These are phyloP conservation scores for Myrmecophaga tridactyla DNA, from an alignment of 2,113 vertebrate species.

Conservation along the genomic window DNA sequence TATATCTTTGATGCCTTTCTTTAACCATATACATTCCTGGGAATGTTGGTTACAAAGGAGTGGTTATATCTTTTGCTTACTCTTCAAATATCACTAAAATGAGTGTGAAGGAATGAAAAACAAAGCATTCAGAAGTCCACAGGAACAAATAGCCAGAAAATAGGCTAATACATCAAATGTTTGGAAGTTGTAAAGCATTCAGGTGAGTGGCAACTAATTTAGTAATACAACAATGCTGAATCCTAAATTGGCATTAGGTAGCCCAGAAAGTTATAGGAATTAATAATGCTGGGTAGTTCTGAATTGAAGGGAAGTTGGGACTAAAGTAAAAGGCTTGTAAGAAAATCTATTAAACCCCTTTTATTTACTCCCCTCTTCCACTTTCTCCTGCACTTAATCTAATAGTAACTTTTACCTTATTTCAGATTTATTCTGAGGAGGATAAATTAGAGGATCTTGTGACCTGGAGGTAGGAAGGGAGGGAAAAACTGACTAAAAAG, in stretches of 20 bases:
- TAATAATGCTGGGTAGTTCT: not conserved
- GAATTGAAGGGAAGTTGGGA: not conserved
- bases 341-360: not conserved
- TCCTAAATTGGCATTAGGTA: not conserved
- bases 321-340: not conserved
- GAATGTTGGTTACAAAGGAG: not conserved
- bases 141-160: slow-evolving; percentile 20
- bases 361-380: too few species aligned
- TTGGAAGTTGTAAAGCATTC: slow-evolving; percentile 25
- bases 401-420: not conserved
- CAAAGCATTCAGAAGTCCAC: not conserved
- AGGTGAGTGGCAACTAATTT: not conserved
- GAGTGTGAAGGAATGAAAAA: not conserved
- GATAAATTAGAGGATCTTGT: not conserved
- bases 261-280: not conserved
- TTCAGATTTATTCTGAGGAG: not conserved
- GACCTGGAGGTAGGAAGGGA: fast-evolving
- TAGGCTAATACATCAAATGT: not conserved
- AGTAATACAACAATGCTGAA: not conserved
- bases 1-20: not conserved
- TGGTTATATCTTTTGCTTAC: not conserved
- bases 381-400: too few species aligned
- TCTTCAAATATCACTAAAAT: not conserved
- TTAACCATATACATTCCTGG: not conserved
- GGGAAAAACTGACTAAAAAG: too few species aligned